These are phyloP conservation scores for Cottus gobio DNA, from an alignment of 2,113 vertebrate genomes.

Conservation along the genomic window DNA sequence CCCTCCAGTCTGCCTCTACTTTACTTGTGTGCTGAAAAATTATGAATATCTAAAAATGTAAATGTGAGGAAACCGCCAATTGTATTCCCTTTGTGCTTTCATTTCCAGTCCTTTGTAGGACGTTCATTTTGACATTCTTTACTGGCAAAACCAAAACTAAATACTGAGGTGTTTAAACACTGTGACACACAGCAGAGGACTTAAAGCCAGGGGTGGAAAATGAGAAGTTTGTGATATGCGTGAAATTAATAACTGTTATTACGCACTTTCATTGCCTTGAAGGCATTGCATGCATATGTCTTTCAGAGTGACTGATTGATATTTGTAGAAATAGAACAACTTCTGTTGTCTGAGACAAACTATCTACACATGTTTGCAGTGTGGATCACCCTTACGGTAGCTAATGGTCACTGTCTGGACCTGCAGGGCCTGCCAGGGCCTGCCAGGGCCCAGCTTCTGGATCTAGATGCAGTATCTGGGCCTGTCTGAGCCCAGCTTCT, in stretches of 20 bases:
- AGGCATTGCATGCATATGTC: neutral
- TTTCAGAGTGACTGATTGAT: neutral
- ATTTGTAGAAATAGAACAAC: neutral
- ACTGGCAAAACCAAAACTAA: slow-evolving; percentile 1
- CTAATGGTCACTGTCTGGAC: neutral
- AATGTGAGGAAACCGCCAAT: neutral
- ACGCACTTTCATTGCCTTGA: neutral
- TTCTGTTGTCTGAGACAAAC: neutral
- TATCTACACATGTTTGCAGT: neutral
- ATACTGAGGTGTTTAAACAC: neutral
- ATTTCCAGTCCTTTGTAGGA: neutral
- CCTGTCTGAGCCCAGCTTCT: too few species aligned
- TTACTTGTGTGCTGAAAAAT: neutral
- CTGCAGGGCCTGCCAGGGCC: too few species aligned
- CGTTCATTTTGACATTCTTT: neutral
- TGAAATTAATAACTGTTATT: too few species aligned
- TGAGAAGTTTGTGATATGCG: neutral
- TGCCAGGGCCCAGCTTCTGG: neutral
- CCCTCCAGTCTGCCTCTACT: neutral
- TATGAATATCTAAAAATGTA: neutral
- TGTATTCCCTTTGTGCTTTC: neutral
- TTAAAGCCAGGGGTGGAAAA: neutral
- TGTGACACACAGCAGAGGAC: neutral
- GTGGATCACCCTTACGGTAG: neutral
- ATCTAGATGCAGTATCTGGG: slow-evolving; percentile 7